phyloP scores from a whole-genome alignment of 2,113 vertebrate species.

The Scopus umbretta region DNA sequence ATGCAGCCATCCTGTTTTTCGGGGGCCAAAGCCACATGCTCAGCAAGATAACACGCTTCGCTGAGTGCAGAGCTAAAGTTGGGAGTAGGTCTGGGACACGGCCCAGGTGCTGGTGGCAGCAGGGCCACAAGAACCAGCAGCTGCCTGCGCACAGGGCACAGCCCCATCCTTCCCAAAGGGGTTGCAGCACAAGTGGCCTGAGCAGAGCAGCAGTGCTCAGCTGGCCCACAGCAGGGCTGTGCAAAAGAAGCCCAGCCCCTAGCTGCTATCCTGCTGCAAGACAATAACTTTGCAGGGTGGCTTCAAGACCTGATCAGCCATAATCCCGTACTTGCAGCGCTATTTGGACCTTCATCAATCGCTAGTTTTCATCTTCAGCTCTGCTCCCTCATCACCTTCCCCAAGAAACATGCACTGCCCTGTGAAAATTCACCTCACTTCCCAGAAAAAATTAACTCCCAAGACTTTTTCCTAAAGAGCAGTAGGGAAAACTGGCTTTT shows the following conservation, averaged over 20 bases:
- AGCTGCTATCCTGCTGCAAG: not conserved
- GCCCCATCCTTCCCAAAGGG: not conserved
- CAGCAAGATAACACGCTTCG: rapidly evolving
- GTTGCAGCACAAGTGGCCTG: not conserved
- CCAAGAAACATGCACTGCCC: not conserved
- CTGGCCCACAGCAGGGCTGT: not conserved
- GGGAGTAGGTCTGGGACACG: rapidly evolving
- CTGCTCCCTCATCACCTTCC: not conserved
- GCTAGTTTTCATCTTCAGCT: not conserved
- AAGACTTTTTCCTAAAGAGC: constrained; percentile 22
- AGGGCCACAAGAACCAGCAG: not conserved
- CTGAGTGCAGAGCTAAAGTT: not conserved
- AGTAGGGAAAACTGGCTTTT: not conserved
- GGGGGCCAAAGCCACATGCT: not conserved
- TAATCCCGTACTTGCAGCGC: not conserved
- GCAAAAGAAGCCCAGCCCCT: not conserved
- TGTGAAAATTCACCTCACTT: not conserved
- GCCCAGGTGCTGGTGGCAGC: not conserved
- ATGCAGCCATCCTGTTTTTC: not conserved
- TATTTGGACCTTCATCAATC: not conserved
- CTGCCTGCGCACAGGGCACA: not conserved
- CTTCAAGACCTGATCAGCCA: not conserved
- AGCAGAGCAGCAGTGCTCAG: not conserved
- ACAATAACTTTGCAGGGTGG: not conserved
- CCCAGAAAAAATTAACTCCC: not conserved